A percentile compares a stretch with the other conserved stretches of the same genome.
Evolutionary conservation across 2,113 vertebrate genomes (phyloP).

Genomic region (Nerophis ophidion): DNA sequence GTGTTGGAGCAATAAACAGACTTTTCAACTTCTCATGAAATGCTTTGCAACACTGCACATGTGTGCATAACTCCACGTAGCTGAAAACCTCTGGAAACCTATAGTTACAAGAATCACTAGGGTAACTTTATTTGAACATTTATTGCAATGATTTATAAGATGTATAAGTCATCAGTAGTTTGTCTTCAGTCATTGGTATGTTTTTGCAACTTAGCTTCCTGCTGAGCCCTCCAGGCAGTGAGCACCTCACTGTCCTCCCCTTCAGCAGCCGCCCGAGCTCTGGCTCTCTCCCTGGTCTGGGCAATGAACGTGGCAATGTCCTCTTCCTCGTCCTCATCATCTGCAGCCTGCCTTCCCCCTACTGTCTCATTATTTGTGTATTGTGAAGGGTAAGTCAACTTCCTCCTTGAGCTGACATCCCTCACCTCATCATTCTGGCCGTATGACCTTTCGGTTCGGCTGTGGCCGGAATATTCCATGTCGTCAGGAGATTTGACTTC

Average conservation of each 20-base stretch:
- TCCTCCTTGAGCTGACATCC: slow-evolving; percentile 73
- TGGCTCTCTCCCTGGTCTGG: slow-evolving; percentile 61
- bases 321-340: slow-evolving; percentile 63
- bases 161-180: not conserved
- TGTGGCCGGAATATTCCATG: slow-evolving; percentile 46
- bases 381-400: slow-evolving; percentile 69
- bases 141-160: no score
- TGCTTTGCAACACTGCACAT: no score
- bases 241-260: slow-evolving; percentile 84
- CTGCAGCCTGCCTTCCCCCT: slow-evolving; percentile 49
- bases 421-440: slow-evolving; percentile 56
- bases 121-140: no score
- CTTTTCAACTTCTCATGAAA: no score
- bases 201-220: slow-evolving; percentile 73
- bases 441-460: slow-evolving; percentile 45
- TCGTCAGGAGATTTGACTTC: slow-evolving; percentile 51
- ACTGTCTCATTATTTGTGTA: slow-evolving; percentile 53
- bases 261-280: slow-evolving; percentile 66
- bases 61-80: no score
- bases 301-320: slow-evolving; percentile 64
- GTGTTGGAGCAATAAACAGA: no score
- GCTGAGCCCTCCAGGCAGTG: slow-evolving; percentile 81
- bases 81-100: no score
- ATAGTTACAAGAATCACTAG: no score
- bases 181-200: not conserved